These are phyloP conservation scores for Hemicrepidius hirtus DNA, from an alignment of 2,888 invertebrate species.

Conservation along the genomic window DNA sequence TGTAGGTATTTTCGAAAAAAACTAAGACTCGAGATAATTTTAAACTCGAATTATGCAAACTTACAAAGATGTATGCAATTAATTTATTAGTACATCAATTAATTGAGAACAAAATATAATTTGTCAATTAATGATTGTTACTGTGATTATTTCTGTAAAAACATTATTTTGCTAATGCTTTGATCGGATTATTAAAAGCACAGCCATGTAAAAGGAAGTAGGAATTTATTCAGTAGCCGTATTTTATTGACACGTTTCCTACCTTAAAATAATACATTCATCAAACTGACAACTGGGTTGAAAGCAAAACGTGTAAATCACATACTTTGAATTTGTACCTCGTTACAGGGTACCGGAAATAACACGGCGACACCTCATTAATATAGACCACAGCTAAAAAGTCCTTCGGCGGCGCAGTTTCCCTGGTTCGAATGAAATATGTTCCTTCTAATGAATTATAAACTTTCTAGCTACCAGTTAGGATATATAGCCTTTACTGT, in stretches of 20 bases:
- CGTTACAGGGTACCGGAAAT: slow-evolving; percentile 32
- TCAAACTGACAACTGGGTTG: slow-evolving; percentile 23
- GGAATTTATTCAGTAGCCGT: slow-evolving; percentile 14
- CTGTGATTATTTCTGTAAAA: no score
- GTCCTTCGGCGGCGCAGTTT: slow-evolving; percentile 29
- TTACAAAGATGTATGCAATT: no score
- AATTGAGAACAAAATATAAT: no score
- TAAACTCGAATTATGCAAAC: no score
- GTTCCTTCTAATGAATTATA: slow-evolving; percentile 35
- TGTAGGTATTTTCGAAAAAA: no score
- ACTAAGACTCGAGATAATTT: no score
- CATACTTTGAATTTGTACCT: slow-evolving; percentile 30
- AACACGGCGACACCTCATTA: slow-evolving; percentile 34
- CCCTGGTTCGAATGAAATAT: slow-evolving; percentile 21
- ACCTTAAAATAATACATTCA: slow-evolving; percentile 25
- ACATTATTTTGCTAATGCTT: no score
- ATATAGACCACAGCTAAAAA: slow-evolving; percentile 28
- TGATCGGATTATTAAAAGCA: background rate
- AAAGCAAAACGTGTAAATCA: slow-evolving; percentile 34
- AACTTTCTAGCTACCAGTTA: slow-evolving; percentile 29
- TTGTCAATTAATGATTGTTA: no score
- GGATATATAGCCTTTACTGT: slow-evolving; percentile 21
- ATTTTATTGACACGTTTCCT: slow-evolving; percentile 25
- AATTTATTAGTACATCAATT: no score
- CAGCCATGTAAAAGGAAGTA: background rate